Percentiles rank a stretch among this genome's conserved stretches.
Evolutionary conservation across 2,888 invertebrate genomes (phyloP).

Genomic region (Ornithoptera priamus): DNA sequence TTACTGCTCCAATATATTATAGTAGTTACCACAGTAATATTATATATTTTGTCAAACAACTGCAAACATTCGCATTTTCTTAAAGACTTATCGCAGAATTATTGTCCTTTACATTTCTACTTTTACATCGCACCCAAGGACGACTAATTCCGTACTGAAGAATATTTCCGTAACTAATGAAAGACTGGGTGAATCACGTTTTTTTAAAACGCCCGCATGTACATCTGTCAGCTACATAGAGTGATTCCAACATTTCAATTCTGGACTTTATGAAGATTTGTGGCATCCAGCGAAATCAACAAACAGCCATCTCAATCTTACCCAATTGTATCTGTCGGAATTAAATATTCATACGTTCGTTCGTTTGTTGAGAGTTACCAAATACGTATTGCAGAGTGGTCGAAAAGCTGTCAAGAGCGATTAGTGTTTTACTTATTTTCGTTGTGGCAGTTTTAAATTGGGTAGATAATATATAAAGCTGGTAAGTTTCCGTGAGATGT

Average conservation of each 20-base stretch:
- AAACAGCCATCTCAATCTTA: slow-evolving; percentile 45
- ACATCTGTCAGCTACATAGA: slow-evolving; percentile 61
- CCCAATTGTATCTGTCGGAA: slow-evolving; percentile 41
- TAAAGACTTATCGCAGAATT: slow-evolving; percentile 47
- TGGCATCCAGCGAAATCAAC: slow-evolving; percentile 50
- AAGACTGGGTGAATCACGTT: slow-evolving; percentile 72
- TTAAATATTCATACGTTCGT: slow-evolving; percentile 28
- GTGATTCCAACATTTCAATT: slow-evolving; percentile 60
- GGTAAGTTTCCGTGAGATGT: slow-evolving; percentile 61
- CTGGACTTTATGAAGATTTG: slow-evolving; percentile 59
- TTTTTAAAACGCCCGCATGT: slow-evolving; percentile 55
- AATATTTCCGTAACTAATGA: slow-evolving; percentile 73
- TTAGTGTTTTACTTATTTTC: slow-evolving; percentile 46
- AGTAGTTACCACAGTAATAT: slow-evolving; percentile 7
- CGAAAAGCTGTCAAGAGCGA: background rate
- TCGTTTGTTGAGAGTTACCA: slow-evolving; percentile 13
- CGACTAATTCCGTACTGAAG: slow-evolving; percentile 66
- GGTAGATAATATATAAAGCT: slow-evolving; percentile 57
- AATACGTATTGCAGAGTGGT: background rate
- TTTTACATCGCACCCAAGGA: slow-evolving; percentile 71
- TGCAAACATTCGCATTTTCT: slow-evolving; percentile 15
- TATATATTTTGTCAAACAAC: slow-evolving; percentile 24
- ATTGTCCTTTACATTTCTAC: slow-evolving; percentile 64
- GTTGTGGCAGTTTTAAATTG: slow-evolving; percentile 52
- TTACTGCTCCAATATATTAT: background rate